These are phyloP conservation scores for Kryptolebias marmoratus DNA, from an alignment of 2,113 vertebrate genomes.

Conservation along the genomic window DNA sequence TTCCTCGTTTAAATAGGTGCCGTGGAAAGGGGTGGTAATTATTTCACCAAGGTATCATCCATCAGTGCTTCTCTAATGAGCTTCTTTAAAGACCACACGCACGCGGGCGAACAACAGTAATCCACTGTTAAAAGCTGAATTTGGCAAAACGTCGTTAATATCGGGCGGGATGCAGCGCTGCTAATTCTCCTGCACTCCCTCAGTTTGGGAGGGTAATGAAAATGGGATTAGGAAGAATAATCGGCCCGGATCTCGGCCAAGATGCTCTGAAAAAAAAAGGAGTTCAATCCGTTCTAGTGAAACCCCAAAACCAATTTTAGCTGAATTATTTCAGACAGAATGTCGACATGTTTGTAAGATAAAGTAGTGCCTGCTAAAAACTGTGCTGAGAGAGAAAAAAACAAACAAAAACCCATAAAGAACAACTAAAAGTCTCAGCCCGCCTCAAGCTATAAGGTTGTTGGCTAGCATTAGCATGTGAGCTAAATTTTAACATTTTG, in stretches of 20 bases:
- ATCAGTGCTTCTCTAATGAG: slow-evolving; percentile 63
- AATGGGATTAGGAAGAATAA: slow-evolving; percentile 13
- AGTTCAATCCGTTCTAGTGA: too few relatives aligned
- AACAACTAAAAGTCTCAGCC: too few relatives aligned
- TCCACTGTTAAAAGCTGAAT: slow-evolving; percentile 49
- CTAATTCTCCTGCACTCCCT: slow-evolving; percentile 11
- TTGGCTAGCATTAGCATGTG: too few relatives aligned
- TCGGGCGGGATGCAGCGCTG: not conserved
- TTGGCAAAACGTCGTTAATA: slow-evolving; percentile 44
- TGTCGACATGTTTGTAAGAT: too few relatives aligned
- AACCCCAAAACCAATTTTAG: too few relatives aligned
- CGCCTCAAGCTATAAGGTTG: too few relatives aligned
- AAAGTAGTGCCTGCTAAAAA: too few relatives aligned
- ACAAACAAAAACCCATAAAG: too few relatives aligned
- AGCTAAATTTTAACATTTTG: too few relatives aligned
- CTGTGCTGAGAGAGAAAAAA: too few relatives aligned
- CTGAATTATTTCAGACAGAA: too few relatives aligned
- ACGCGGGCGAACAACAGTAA: slow-evolving; percentile 42
- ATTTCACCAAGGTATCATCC: slow-evolving; percentile 46
- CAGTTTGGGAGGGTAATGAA: slow-evolving; percentile 5
- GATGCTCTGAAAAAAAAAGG: not conserved
- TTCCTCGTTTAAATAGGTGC: slow-evolving; percentile 12
- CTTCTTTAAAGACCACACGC: slow-evolving; percentile 44
- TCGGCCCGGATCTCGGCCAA: not conserved
- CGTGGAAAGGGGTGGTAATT: slow-evolving; percentile 35